A percentile compares a stretch with the other conserved stretches of the same genome.
Conservation (phyloP, 1,140 invertebrate species). For the Drosophila paulistorum region DNA sequence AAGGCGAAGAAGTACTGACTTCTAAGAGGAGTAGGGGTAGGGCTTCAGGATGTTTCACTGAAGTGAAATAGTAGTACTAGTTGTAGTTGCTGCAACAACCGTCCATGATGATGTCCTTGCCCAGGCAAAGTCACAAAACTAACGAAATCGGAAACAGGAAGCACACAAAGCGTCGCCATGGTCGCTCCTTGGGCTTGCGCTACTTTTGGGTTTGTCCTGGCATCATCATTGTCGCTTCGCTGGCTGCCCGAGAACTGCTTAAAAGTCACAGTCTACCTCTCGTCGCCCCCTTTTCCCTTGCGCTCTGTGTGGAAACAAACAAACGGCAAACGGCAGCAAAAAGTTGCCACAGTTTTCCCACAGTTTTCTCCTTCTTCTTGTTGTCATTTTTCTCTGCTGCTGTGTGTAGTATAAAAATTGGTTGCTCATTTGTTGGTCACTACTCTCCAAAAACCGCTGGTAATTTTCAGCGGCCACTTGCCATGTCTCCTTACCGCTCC, state of each 20-base stretch:
- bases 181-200: conserved; percentile 22
- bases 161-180: conserved; percentile 71
- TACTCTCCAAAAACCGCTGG: conserved; percentile 53
- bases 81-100: conserved; percentile 14
- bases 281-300: not conserved
- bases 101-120: not conserved
- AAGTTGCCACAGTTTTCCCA: conserved; percentile 71
- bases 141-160: conserved; percentile 79
- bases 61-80: conserved; percentile 54
- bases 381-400: conserved; percentile 43
- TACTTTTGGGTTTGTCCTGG: conserved; percentile 44
- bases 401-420: conserved; percentile 62
- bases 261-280: conserved; percentile 51
- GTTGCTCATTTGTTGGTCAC: conserved; percentile 73
- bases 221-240: conserved; percentile 79
- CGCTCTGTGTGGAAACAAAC: conserved; percentile 48
- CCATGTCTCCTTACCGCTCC: not conserved
- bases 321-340: conserved; percentile 53
- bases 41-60: conserved; percentile 40
- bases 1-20: not conserved
- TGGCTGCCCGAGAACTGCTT: conserved; percentile 65
- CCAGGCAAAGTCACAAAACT: conserved; percentile 62
- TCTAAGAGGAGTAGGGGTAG: not conserved
- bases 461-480: conserved; percentile 61
- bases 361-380: conserved; percentile 38